phyloP scores from a whole-genome alignment of 2,113 vertebrate genomes.

The Notiomystis cincta region DNA sequence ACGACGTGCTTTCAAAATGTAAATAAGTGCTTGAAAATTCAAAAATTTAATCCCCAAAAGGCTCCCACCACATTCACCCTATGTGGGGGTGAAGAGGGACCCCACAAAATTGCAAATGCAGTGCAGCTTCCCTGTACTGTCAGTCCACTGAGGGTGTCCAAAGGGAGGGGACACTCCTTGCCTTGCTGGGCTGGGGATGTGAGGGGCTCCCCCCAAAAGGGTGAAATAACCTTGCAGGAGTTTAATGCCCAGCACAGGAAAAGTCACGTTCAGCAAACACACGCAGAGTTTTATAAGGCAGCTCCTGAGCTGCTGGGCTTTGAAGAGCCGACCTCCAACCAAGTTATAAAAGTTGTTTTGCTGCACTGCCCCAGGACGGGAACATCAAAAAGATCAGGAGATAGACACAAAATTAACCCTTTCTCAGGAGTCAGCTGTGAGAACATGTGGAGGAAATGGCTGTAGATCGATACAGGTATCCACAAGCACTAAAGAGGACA shows the following conservation, averaged over 20 bases:
- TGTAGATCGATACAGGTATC: not conserved
- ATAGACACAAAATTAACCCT: not conserved
- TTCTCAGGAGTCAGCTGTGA: not conserved
- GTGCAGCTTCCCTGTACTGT: fast-evolving
- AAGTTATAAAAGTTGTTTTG: not conserved
- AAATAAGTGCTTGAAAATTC: not conserved
- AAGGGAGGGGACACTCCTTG: not conserved
- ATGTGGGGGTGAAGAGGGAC: not conserved
- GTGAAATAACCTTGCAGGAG: not conserved
- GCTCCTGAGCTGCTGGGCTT: not conserved
- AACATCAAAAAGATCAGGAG: not conserved
- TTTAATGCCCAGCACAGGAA: not conserved
- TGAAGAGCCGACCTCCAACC: not conserved
- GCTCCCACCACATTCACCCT: not conserved
- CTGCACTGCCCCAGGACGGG: not conserved
- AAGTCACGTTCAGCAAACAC: not conserved
- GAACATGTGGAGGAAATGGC: not conserved
- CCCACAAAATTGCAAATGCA: fast-evolving
- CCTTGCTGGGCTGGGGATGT: not conserved
- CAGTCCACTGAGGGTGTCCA: fast-evolving
- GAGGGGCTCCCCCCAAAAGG: not conserved
- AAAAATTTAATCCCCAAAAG: not conserved
- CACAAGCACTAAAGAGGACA: not conserved
- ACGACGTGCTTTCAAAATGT: not conserved
- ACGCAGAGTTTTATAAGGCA: not conserved